Evolutionary conservation across 2,888 invertebrate genomes (phyloP).

Genomic region (Lacanobia oleracea): DNA sequence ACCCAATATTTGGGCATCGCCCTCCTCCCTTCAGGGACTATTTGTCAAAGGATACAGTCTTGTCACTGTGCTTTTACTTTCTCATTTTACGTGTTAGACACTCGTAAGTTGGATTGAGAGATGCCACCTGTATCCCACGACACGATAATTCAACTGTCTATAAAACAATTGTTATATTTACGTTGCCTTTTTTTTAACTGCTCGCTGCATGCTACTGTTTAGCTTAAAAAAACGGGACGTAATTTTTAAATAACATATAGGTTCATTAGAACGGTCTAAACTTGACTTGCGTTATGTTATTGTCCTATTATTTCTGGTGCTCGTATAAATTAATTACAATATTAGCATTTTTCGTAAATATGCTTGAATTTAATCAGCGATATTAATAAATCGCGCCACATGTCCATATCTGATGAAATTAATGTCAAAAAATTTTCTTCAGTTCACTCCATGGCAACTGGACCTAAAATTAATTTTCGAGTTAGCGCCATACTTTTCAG

Average conservation of each 20-base stretch:
- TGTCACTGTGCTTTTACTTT: constrained; percentile 74
- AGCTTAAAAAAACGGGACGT: neutral
- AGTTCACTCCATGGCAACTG: neutral
- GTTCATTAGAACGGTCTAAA: no score
- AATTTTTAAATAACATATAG: constrained; percentile 11
- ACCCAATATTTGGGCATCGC: constrained; percentile 89
- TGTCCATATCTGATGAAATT: neutral
- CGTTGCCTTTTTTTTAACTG: constrained; percentile 15
- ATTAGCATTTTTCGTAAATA: neutral
- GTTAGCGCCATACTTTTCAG: neutral
- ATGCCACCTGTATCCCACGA: constrained; percentile 75
- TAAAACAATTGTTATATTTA: constrained; percentile 5
- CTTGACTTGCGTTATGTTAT: constrained; percentile 3
- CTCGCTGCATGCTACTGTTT: constrained; percentile 13
- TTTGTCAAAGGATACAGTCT: constrained; percentile 86
- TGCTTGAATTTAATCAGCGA: no score
- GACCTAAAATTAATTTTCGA: neutral
- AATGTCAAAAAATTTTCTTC: neutral
- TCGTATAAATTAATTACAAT: neutral
- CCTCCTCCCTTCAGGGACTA: constrained; percentile 81
- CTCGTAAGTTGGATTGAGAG: constrained; percentile 71
- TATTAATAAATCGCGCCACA: neutral
- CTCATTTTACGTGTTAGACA: constrained; percentile 71
- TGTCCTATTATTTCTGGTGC: neutral
- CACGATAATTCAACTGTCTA: constrained; percentile 40